A percentile compares a stretch with the other conserved stretches of the same genome.
Conservation (phyloP, 2,797 vertebrate genomes). For the Schizothorax lantsangensis region DNA sequence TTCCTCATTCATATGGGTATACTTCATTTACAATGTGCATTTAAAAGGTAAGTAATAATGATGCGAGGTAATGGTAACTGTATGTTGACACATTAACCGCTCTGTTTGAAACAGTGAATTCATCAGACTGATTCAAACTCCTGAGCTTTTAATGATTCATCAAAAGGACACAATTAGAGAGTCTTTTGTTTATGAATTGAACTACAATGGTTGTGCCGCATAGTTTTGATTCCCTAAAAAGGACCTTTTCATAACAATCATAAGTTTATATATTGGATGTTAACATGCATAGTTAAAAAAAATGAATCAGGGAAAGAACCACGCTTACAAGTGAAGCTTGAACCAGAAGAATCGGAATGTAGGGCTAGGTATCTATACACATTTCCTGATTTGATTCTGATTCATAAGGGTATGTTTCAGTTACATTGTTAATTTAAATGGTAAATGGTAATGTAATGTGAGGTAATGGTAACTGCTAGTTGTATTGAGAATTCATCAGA, state of each 20-base stretch:
- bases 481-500: not conserved
- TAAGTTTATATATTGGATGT: constrained; percentile 23
- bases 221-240: not conserved
- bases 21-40: not conserved
- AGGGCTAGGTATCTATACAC: not conserved
- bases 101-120: not conserved
- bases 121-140: not conserved
- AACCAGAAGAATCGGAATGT: constrained; percentile 12
- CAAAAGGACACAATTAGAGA: not conserved
- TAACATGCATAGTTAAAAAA: constrained; percentile 48
- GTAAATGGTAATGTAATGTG: not conserved
- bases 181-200: not conserved
- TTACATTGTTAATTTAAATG: not conserved
- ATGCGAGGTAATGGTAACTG: not conserved
- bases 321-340: constrained; percentile 56
- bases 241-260: not conserved
- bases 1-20: not conserved
- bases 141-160: not conserved
- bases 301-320: constrained; percentile 33
- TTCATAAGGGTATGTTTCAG: not conserved
- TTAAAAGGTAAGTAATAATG: not conserved
- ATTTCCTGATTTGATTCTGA: not conserved
- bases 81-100: not conserved
- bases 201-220: not conserved
- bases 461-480: too few relatives aligned